Base-by-base conservation (phyloP, 2,888 invertebrate genomes). In the Tubulanus polymorphus region DNA sequence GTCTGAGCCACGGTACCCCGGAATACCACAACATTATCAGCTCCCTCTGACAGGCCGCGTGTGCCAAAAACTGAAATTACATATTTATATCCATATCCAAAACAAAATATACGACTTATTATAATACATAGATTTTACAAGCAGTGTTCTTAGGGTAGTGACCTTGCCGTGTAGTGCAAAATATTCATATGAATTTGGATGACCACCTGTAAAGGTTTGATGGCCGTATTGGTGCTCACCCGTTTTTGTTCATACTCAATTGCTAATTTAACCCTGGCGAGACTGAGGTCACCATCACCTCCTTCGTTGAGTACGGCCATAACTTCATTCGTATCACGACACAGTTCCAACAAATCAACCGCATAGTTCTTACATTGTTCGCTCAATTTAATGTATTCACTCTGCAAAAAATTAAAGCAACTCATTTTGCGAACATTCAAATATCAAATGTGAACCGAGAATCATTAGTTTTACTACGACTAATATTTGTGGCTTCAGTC, bases 251-350 rank as follows among this genome's bases (percentile, higher is more conserved):
- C 60, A 48, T 58, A 65, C 35, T 66, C 61, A n/a, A 64, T 45
- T 10, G 64, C 65, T 18, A 66, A 53, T 48, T 64, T 64, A 27
- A 64, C 62, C 48, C 63, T 25, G 30, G 55, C 51, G 26, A 63
- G 41, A 15, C 41, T n/a, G 2, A 20, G 29, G 12, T 45, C 46
- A 18, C 35, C 28, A 47, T 50, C 56, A 6, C 50, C 56, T 26
- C 61, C 62, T 46, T 67, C 70, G 47, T 65, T 65, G 26, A 73
- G 60, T 23, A 73, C 62, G 26, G 63, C 62, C 55, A 66, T 62
- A 35, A 73, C 73, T 60, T 75, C 75, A 28, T 71, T 70, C 2
- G 72, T 73, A 47, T 69, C 69, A 27, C 69, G 66, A 54, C 75
- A 75, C 51, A 71, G 68, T 37, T 73, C 69, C 23, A 75, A 61